A percentile compares a stretch with the other conserved stretches of the same genome.
Evolutionary conservation across 1,140 invertebrate species (phyloP).

Genomic region (Drosophila seguyi): DNA sequence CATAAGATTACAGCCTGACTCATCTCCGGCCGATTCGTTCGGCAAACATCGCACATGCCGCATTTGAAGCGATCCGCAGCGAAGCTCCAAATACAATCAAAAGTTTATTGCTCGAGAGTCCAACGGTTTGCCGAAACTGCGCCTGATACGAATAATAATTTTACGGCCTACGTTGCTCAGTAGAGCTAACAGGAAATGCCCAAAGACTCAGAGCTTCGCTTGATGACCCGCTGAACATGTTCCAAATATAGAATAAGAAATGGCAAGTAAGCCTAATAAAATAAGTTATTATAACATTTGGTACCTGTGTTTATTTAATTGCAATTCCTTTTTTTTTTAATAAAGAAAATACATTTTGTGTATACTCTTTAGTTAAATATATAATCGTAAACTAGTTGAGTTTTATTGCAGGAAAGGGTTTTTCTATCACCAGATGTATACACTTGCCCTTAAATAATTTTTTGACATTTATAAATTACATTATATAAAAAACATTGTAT

Average conservation of each 20-base stretch:
- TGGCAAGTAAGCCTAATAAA: conserved; percentile 2
- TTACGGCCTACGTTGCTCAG: conserved; percentile 30
- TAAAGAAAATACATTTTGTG: too few relatives aligned
- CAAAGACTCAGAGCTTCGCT: conserved; percentile 4
- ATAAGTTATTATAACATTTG: too few relatives aligned
- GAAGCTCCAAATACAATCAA: conserved; percentile 62
- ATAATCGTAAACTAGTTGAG: neutral
- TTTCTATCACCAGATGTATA: neutral
- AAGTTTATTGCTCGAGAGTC: conserved; percentile 61
- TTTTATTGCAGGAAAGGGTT: neutral
- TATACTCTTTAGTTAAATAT: neutral
- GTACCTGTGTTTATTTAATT: too few relatives aligned
- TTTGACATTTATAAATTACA: too few relatives aligned
- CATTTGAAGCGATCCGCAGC: conserved; percentile 41
- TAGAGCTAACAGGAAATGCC: conserved; percentile 58
- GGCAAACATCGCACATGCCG: conserved; percentile 69
- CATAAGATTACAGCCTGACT: conserved; percentile 46
- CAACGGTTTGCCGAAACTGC: conserved; percentile 39
- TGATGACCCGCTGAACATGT: neutral
- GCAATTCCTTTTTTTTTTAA: too few relatives aligned
- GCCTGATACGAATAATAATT: conserved; percentile 54
- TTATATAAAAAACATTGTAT: neutral
- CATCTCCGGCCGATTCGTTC: conserved; percentile 51
- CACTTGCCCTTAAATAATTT: too few relatives aligned
- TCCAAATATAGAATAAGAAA: conserved; percentile 30